Evolutionary conservation across 1,140 invertebrate genomes (phyloP).

Genomic region (Panulirus ornatus): DNA sequence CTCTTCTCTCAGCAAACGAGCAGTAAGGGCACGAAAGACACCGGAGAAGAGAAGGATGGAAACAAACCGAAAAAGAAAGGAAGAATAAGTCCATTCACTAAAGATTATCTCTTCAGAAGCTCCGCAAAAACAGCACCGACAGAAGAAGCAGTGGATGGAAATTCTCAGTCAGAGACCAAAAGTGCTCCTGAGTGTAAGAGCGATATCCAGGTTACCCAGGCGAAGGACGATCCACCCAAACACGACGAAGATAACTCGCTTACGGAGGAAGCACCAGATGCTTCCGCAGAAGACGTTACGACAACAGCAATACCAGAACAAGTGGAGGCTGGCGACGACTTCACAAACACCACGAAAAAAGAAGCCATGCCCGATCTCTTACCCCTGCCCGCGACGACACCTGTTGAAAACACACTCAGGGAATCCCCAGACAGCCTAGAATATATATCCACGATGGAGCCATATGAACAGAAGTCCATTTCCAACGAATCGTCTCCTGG

Average conservation of each 20-base stretch:
- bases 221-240: not conserved
- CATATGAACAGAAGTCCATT: conserved; percentile 49
- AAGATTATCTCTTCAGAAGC: conserved; percentile 39
- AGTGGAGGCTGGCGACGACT: not conserved
- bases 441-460: conserved; percentile 48
- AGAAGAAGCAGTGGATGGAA: not conserved
- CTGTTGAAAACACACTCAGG: not conserved
- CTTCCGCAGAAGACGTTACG: not conserved
- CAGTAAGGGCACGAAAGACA: conserved; percentile 15
- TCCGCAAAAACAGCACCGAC: conserved; percentile 5
- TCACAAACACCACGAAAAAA: not conserved
- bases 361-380: conserved; percentile 24
- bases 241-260: conserved; percentile 7
- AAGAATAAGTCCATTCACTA: conserved; percentile 48
- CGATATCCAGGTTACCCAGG: not conserved
- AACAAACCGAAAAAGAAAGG: conserved; percentile 57
- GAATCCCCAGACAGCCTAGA: conserved; percentile 52
- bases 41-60: not conserved
- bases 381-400: not conserved
- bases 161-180: not conserved
- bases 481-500: conserved; percentile 48
- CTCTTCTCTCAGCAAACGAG: conserved; percentile 40
- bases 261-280: not conserved
- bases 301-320: not conserved
- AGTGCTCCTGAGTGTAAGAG: not conserved